A percentile compares a stretch with the other conserved stretches of the same genome.
Evolutionary conservation across 2,888 invertebrate genomes (phyloP).

Genomic region (Ophioninae sp.): DNA sequence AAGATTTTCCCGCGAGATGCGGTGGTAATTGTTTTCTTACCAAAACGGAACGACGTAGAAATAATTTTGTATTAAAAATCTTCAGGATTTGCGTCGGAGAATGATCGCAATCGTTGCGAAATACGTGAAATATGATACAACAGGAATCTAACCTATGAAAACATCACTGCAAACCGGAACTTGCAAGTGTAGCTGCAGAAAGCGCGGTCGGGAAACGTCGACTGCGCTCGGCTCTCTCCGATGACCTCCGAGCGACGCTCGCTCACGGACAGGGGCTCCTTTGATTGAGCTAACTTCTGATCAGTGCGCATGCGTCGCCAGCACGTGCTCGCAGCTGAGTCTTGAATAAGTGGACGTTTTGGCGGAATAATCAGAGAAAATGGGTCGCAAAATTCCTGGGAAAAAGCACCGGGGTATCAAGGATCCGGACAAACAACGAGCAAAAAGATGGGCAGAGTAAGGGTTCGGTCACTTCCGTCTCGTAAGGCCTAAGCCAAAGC

Average conservation of each 20-base stretch:
- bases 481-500: no score
- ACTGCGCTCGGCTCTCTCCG: no score
- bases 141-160: slow-evolving; percentile 14
- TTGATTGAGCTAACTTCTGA: no score
- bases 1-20: background rate
- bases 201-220: no score
- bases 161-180: no score
- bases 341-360: slow-evolving; percentile 30
- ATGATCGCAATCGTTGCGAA: slow-evolving; percentile 8
- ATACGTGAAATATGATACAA: background rate
- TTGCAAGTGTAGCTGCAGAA: no score
- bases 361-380: slow-evolving; percentile 73
- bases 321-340: slow-evolving; percentile 10
- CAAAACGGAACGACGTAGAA: no score
- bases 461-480: background rate
- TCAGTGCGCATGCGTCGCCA: background rate
- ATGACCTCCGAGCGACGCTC: no score
- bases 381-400: slow-evolving; percentile 91
- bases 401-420: slow-evolving; percentile 90
- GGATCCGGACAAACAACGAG: slow-evolving; percentile 89
- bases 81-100: slow-evolving; percentile 3
- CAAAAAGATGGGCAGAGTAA: slow-evolving; percentile 85
- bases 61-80: no score
- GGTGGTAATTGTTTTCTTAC: background rate
- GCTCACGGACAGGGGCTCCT: no score